A percentile compares a stretch with the other conserved stretches of the same genome.
These are phyloP conservation scores for Pharmacophagus antenor DNA, from an alignment of 2,888 invertebrate genomes.

Conservation along the genomic window DNA sequence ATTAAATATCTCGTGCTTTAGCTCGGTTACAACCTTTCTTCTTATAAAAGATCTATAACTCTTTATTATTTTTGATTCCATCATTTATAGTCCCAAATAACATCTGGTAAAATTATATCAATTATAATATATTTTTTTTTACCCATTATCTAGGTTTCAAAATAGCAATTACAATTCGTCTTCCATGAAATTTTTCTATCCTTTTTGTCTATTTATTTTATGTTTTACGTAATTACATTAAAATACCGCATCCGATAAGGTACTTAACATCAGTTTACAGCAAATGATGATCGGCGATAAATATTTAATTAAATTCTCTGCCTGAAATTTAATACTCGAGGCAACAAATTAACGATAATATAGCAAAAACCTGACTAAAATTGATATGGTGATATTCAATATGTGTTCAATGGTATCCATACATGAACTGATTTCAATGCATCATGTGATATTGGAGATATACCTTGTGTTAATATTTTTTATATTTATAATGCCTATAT, in stretches of 20 bases:
- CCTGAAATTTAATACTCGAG: slow-evolving; percentile 17
- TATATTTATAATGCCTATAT: no score
- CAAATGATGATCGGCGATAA: slow-evolving; percentile 4
- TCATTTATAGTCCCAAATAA: no score
- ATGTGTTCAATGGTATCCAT: slow-evolving; percentile 4
- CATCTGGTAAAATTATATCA: no score
- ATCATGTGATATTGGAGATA: slow-evolving; percentile 1
- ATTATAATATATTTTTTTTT: no score
- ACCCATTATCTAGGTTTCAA: no score
- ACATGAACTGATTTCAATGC: not conserved
- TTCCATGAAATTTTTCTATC: no score
- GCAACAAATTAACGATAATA: slow-evolving; percentile 14
- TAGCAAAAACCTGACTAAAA: slow-evolving; percentile 17
- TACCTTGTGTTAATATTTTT: slow-evolving; percentile 4
- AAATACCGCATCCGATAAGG: not conserved
- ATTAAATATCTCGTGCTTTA: no score
- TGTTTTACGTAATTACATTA: not conserved
- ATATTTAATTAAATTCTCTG: slow-evolving; percentile 8
- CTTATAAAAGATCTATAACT: no score
- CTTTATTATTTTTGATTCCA: no score
- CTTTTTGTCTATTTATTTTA: not conserved
- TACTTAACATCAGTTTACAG: slow-evolving; percentile 7
- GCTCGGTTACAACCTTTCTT: no score
- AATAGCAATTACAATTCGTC: no score
- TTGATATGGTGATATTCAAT: not conserved